Evolutionary conservation across 2,888 invertebrate species (phyloP).

Genomic region (Antheraea yamamai): DNA sequence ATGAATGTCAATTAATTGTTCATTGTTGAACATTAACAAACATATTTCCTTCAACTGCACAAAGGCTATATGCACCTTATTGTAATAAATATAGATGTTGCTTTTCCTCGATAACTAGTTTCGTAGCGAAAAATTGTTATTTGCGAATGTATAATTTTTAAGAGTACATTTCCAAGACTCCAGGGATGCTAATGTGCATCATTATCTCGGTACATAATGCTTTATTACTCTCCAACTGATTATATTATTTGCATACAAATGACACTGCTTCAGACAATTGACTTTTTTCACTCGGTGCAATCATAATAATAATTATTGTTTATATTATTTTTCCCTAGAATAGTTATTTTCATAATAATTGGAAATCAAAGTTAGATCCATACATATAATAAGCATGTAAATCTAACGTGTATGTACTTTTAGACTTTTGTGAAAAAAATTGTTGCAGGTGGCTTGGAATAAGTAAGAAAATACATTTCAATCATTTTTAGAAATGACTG

Average conservation of each 20-base stretch:
- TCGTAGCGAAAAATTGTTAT: not conserved
- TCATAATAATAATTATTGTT: not conserved
- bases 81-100: not conserved
- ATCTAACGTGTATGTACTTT: too few species aligned
- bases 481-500: too few species aligned
- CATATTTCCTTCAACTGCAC: not conserved
- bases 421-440: too few species aligned
- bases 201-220: constrained; percentile 6
- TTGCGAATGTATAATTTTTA: constrained; percentile 2
- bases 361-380: too few species aligned
- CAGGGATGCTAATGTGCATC: constrained; percentile 2
- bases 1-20: constrained; percentile 64
- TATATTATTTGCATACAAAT: constrained; percentile 11
- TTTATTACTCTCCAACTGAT: not conserved
- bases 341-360: too few species aligned
- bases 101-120: not conserved
- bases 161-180: constrained; percentile 6
- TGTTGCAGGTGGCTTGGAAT: too few species aligned
- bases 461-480: too few species aligned
- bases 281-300: not conserved
- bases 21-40: constrained; percentile 39
- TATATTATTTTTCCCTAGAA: not conserved
- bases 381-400: too few species aligned
- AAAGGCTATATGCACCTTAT: not conserved
- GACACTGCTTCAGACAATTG: not conserved